Evolutionary conservation across 2,113 vertebrate genomes (phyloP), one percentile per base, ranked within the genome.

Genomic region (Tachuris rubrigastra): DNA sequence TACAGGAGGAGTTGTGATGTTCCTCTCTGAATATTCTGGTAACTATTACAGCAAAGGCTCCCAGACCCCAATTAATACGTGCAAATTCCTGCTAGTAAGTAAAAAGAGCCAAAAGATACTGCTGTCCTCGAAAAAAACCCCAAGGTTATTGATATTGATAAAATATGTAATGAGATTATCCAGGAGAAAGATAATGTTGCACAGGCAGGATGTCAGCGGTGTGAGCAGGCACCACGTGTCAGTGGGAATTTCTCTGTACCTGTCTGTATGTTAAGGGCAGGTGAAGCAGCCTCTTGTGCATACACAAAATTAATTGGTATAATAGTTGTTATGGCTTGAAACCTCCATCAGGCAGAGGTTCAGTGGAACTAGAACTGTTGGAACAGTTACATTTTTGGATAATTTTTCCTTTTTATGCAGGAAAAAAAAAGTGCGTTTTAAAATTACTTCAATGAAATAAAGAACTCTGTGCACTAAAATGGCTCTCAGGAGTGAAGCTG

Each of bases 81-180:
- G 83, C 42, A 86, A 80, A 90, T 62, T 92, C 67, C 76, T 84
- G 33, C 83, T 77, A 5, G 6, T 68, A 41, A 67, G 71, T 93
- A 93, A 94, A 97, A 95, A 92, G 66, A 94, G 72, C 72, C 72
- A 73, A 59, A 87, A 97, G 50, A 47, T 88, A 90, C 80, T 85
- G n/a, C 46, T 85, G 72, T 39, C 80, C 55, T 88, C 30, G 5
- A 90, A 88, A 94, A 95, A 88, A 52, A 14, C 5, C 47, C 22
- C 67, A 86, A 95, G 72, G 55, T 83, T 92, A 55, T 74, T 94
- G 86, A 86, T 5, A 3, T 90, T 88, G 95, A 58, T 85, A 83
- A 93, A 92, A 66, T 35, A 69, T 23, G 33, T 90, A 94, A 76
- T 84, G 66, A 49, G n/a, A 30, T 89, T 73, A 89, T 90, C 50